Evolutionary conservation across 2,797 vertebrate species (phyloP).

Genomic region (Lycodopsis pacificus): DNA sequence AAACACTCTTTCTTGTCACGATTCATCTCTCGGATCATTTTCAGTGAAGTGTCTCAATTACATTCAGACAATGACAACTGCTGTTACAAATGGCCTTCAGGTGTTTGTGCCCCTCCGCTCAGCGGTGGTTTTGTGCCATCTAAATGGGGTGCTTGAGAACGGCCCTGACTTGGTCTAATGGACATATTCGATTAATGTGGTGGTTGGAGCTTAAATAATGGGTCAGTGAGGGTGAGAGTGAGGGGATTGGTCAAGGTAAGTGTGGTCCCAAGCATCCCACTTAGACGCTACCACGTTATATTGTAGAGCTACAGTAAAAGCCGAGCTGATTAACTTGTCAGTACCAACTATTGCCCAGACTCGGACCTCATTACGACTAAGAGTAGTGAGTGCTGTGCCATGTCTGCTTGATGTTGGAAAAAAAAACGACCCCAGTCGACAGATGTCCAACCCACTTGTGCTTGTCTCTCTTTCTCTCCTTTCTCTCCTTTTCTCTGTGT

Average conservation of each 20-base stretch:
- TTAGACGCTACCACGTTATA: constrained; percentile 45
- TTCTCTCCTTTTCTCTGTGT: constrained; percentile 85
- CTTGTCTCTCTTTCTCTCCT: constrained; percentile 77
- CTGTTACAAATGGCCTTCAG: constrained; percentile 46
- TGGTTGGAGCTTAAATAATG: constrained; percentile 28
- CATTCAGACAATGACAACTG: constrained; percentile 50
- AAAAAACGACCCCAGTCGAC: constrained; percentile 61
- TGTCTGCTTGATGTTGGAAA: constrained; percentile 82
- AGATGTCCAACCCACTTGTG: constrained; percentile 85
- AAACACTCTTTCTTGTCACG: constrained; percentile 59
- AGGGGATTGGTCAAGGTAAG: constrained; percentile 35
- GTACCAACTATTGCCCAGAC: constrained; percentile 42
- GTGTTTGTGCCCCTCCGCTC: constrained; percentile 48
- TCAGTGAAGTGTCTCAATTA: constrained; percentile 66
- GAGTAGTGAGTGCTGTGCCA: constrained; percentile 71
- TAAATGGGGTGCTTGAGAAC: constrained; percentile 66
- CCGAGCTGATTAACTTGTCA: constrained; percentile 59
- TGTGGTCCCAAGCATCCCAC: constrained; percentile 59
- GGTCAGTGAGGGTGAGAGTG: constrained; percentile 32
- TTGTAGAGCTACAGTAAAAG: constrained; percentile 36
- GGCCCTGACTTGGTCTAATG: constrained; percentile 37
- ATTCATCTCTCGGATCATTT: constrained; percentile 65
- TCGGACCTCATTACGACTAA: constrained; percentile 51
- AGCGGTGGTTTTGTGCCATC: constrained; percentile 39
- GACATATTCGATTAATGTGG: constrained; percentile 20